A percentile compares a stretch with the other conserved stretches of the same genome.
Conservation (phyloP, 2,113 vertebrate species). For the Chunga burmeisteri region DNA sequence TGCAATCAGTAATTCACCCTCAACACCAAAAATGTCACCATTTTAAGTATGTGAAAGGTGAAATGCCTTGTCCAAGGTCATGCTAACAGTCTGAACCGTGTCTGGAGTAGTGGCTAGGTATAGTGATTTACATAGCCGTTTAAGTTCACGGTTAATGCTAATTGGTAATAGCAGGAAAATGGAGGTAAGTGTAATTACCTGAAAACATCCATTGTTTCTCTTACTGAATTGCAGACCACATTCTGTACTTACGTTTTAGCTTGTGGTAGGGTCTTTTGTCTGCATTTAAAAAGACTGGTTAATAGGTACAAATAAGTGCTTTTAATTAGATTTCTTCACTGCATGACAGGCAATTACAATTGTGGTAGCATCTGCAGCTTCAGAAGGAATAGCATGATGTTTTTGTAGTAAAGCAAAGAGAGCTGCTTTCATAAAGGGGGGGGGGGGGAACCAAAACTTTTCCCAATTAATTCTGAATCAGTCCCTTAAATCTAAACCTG, state of each 20-base stretch:
- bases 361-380: constrained; percentile 17
- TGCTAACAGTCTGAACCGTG: neutral
- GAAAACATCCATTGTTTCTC: neutral
- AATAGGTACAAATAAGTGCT: constrained; percentile 40
- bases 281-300: constrained; percentile 24
- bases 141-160: neutral
- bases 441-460: neutral
- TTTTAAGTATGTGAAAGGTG: neutral
- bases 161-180: constrained; percentile 28
- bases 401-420: neutral
- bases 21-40: neutral
- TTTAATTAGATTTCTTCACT: constrained; percentile 45
- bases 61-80: neutral
- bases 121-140: neutral
- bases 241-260: neutral
- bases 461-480: neutral
- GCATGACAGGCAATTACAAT: neutral
- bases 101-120: neutral
- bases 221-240: neutral
- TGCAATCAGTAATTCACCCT: neutral
- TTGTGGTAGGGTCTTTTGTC: constrained; percentile 45
- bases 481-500: neutral
- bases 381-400: neutral
- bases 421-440: neutral
- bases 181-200: constrained; percentile 26